These are phyloP conservation scores for Aphelinus certus DNA, from an alignment of 1,140 invertebrate species.

Conservation along the genomic window DNA sequence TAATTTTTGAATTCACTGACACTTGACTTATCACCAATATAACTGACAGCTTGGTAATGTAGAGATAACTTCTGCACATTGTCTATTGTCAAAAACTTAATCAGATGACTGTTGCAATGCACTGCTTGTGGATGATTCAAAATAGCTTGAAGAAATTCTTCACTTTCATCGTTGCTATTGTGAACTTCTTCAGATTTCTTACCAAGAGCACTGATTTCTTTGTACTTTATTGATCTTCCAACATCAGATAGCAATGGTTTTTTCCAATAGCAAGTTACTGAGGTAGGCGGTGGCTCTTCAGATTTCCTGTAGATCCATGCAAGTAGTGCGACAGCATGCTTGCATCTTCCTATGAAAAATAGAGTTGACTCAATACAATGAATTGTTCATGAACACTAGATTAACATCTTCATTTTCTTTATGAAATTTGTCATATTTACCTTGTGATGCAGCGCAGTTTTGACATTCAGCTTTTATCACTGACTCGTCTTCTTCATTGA, in stretches of 20 bases:
- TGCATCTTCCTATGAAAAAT: conserved; percentile 46
- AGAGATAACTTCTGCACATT: conserved; percentile 1
- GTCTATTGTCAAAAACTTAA: conserved; percentile 28
- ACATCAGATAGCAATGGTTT: conserved; percentile 44
- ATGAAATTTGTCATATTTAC: conserved; percentile 39
- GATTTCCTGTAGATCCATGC: conserved; percentile 57
- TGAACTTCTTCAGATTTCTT: background rate
- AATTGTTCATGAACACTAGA: background rate
- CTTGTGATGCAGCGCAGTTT: conserved; percentile 47
- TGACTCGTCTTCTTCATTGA: conserved; percentile 43
- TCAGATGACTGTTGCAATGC: conserved; percentile 2
- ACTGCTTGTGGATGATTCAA: background rate
- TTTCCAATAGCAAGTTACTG: conserved; percentile 53
- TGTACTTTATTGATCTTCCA: background rate
- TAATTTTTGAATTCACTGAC: background rate
- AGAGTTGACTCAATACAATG: background rate
- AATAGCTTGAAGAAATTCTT: background rate
- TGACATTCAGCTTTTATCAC: conserved; percentile 41
- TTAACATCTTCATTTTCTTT: background rate
- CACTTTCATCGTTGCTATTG: background rate
- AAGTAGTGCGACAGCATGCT: conserved; percentile 55
- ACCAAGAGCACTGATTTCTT: background rate
- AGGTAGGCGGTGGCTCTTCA: conserved; percentile 54
- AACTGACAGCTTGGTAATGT: background rate
- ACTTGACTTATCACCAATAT: background rate